Percentiles rank a stretch among this genome's conserved stretches.
These are phyloP conservation scores for Episyrphus balteatus DNA, from an alignment of 1,140 invertebrate species.

Conservation along the genomic window DNA sequence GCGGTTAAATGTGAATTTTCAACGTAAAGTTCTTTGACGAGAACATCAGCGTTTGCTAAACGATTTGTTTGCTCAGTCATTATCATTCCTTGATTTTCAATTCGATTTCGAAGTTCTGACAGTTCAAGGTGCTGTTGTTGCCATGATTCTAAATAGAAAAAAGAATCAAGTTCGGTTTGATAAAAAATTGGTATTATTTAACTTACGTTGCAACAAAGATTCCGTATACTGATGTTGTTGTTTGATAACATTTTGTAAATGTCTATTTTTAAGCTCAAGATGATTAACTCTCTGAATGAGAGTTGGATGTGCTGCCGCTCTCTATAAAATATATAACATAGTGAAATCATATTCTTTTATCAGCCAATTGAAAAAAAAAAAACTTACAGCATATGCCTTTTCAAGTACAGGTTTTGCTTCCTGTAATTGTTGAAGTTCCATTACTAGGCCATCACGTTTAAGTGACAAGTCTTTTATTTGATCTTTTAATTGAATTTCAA, in stretches of 20 bases:
- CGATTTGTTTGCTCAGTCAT: constrained; percentile 53
- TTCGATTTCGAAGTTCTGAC: constrained; percentile 43
- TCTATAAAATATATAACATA: constrained; percentile 9
- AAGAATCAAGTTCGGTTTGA: background rate
- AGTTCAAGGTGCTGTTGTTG: constrained; percentile 51
- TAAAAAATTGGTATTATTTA: background rate
- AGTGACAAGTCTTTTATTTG: constrained; percentile 39
- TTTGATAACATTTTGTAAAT: constrained; percentile 48
- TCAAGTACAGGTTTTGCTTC: constrained; percentile 36
- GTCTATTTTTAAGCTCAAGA: constrained; percentile 48
- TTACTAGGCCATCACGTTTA: constrained; percentile 39
- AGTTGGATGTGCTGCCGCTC: constrained; percentile 32
- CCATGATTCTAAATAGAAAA: constrained; percentile 42
- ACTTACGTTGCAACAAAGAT: constrained; percentile 52
- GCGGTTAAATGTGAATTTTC: constrained; percentile 63
- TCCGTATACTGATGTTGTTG: constrained; percentile 54
- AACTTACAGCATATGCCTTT: constrained; percentile 34
- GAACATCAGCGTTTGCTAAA: constrained; percentile 56
- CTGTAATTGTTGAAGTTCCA: constrained; percentile 41
- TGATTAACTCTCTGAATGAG: constrained; percentile 32
- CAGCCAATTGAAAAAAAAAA: background rate
- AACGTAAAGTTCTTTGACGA: constrained; percentile 68
- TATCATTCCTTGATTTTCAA: constrained; percentile 48
- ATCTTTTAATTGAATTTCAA: constrained; percentile 36
- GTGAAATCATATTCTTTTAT: background rate